Base-by-base conservation (phyloP, 2,113 vertebrate species). In the Oncorhynchus clarkii region DNA sequence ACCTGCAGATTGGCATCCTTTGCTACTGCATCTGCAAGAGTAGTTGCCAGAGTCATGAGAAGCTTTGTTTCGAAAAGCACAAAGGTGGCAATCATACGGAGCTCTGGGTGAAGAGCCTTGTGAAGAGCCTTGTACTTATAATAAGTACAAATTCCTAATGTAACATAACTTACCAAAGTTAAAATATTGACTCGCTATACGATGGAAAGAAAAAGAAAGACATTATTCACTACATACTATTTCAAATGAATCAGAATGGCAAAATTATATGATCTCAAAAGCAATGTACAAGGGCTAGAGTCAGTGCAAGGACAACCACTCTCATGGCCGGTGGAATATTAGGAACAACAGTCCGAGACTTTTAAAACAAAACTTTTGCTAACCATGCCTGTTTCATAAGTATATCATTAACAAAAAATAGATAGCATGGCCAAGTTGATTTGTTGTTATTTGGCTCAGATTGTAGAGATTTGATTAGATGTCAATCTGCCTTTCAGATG, bases 21-120 rank as follows among this genome's bases (percentile, higher is more conserved):
- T 12, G 14, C 12, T 14, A 51, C 49, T 16, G 11, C 49, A 51
- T 89, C 84, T 14, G 95, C 94, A 29, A 97, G 70, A 0, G 83
- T 81, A 8, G 78, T 88, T 66, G 96, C 87, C 16, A 94, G 80
- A 71, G 93, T 84, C 49, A 92, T 84, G 26, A 92, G 84, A 34
- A 94, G 92, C 67, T 87, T 94, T 3, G 92, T 91, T 85, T 96
- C 95, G 84, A 97, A 95, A 71, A 98, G 84, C 24, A 92, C 87
- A 9, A 92, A 83, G 64, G 92, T 92, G 81, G 95, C 85, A 85
- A 92, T 79, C 90, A 95, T 96, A 31, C 95, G 91, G 3, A 95
- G 86, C 68, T 95, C 92, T 0, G 92, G 71, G 5, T 90, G 82
- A 24, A 92, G 77, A 0, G 79, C 73, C 76, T 72, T 88, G 1